Percentiles rank a stretch among this genome's conserved stretches.
Conservation (phyloP, 2,113 vertebrate species). For the Sinocyclocheilus grahami region DNA sequence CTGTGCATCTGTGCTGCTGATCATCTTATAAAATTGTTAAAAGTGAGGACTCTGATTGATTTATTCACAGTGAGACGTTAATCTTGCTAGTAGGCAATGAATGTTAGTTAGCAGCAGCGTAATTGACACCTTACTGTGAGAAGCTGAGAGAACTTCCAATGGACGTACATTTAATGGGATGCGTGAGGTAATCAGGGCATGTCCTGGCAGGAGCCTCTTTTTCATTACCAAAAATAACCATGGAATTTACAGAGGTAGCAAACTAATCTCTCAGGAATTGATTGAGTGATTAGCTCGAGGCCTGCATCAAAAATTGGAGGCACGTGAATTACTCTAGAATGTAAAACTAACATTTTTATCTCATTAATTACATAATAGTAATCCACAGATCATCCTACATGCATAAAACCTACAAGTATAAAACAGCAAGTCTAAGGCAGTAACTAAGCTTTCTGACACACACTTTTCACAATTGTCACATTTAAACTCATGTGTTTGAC, state of each 20-base stretch:
- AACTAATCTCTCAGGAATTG: conserved; percentile 15
- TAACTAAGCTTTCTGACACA: background rate
- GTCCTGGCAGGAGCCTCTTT: conserved; percentile 64
- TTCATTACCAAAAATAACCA: conserved; percentile 59
- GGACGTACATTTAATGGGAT: conserved; percentile 61
- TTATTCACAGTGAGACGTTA: conserved; percentile 66
- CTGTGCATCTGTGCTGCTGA: background rate
- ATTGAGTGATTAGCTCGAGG: conserved; percentile 6
- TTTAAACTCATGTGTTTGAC: background rate
- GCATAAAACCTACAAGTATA: background rate
- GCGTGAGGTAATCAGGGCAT: conserved; percentile 66
- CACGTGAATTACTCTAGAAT: background rate
- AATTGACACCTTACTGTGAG: conserved; percentile 54
- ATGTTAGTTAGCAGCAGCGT: conserved; percentile 61
- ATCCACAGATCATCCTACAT: background rate
- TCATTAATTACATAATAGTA: no score
- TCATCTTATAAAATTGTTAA: conserved; percentile 61
- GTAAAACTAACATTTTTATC: no score
- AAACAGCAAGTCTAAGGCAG: background rate
- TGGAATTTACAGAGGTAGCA: conserved; percentile 19
- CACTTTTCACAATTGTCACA: background rate
- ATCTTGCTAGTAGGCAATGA: conserved; percentile 57
- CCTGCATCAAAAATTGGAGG: background rate
- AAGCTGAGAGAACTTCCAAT: conserved; percentile 56
- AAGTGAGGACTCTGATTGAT: conserved; percentile 62